A percentile compares a stretch with the other conserved stretches of the same genome.
Evolutionary conservation across 2,797 vertebrate species (phyloP).

Genomic region (Rhabdophis nuchalis): DNA sequence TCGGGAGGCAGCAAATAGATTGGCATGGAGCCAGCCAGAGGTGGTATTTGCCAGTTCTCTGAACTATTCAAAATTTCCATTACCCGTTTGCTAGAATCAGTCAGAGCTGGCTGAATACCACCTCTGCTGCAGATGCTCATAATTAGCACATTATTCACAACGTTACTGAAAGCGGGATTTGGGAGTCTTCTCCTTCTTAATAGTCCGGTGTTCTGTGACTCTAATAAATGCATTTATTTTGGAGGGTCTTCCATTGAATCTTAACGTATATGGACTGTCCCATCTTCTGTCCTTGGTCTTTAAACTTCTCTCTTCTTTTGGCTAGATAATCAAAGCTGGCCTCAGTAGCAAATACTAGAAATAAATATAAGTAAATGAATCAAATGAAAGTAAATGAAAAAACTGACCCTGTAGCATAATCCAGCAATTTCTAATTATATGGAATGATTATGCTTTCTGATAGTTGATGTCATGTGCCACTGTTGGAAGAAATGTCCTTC

Average conservation of each 20-base stretch:
- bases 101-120: no score
- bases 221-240: neutral
- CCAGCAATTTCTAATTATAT: neutral
- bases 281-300: neutral
- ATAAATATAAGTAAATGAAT: neutral
- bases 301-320: neutral
- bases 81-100: no score
- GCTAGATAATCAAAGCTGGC: neutral
- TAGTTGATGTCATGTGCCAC: neutral
- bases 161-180: neutral
- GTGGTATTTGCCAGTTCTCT: no score
- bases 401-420: neutral
- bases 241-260: neutral
- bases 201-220: neutral
- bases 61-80: no score
- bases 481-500: no score
- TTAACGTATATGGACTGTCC: neutral
- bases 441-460: neutral
- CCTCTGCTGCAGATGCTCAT: neutral
- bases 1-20: no score
- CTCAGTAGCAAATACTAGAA: neutral
- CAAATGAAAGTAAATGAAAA: neutral
- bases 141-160: neutral
- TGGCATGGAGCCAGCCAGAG: no score
- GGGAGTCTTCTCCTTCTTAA: neutral